Conservation (phyloP, 92 coral and sea anemone species). For the Heteractis magnifica region DNA sequence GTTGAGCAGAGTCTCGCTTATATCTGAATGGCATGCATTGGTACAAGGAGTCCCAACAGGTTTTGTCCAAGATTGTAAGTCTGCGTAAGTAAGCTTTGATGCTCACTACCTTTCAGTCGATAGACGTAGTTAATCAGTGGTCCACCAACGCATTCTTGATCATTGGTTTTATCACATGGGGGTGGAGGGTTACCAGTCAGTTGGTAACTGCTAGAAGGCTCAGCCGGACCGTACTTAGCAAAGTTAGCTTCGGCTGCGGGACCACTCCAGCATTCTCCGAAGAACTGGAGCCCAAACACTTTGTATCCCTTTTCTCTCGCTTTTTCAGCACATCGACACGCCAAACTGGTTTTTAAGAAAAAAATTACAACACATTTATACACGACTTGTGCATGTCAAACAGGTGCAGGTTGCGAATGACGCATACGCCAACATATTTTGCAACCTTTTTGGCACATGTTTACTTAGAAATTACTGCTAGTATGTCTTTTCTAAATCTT, state of each 20-base stretch:
- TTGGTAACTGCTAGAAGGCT: not conserved
- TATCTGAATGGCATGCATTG: too few relatives aligned
- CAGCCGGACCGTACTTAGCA: not conserved
- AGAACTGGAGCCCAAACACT: slow-evolving; percentile 28
- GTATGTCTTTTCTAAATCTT: too few relatives aligned
- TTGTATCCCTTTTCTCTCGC: slow-evolving; percentile 23
- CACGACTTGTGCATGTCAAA: not conserved
- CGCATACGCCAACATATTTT: too few relatives aligned
- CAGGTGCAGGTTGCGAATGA: too few relatives aligned
- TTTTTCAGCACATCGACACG: slow-evolving; percentile 37
- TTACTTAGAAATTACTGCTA: too few relatives aligned
- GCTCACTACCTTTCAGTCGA: not conserved
- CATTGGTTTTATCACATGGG: not conserved
- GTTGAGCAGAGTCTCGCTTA: too few relatives aligned
- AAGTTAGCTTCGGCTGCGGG: not conserved
- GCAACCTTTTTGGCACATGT: too few relatives aligned
- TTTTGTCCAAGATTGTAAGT: too few relatives aligned
- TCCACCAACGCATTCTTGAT: slow-evolving; percentile 11
- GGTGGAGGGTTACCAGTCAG: not conserved
- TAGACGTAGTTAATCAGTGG: slow-evolving; percentile 1
- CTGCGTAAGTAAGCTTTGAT: too few relatives aligned
- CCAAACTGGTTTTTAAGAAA: not conserved
- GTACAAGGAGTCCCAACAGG: too few relatives aligned
- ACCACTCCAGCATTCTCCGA: slow-evolving; percentile 35
- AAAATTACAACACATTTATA: not conserved